Evolutionary conservation across 1,140 invertebrate species (phyloP).

Genomic region (Euura lappo): DNA sequence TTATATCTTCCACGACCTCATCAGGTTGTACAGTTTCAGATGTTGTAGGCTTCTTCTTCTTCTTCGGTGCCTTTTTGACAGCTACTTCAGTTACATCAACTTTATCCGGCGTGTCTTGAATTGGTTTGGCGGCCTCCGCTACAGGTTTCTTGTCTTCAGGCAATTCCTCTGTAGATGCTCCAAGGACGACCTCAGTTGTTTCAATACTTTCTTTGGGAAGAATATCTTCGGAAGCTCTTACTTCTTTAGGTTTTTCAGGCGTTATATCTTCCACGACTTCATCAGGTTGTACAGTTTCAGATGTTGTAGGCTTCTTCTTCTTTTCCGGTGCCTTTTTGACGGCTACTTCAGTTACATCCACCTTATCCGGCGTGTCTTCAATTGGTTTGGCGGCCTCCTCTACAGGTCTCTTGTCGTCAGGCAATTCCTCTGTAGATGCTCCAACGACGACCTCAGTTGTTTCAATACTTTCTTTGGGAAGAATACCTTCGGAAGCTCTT

Average conservation of each 20-base stretch:
- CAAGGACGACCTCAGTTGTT: conserved; percentile 4
- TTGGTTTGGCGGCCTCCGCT: no score
- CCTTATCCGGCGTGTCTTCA: conserved; percentile 19
- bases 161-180: neutral
- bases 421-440: conserved; percentile 35
- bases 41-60: conserved; percentile 31
- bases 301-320: conserved; percentile 23
- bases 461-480: conserved; percentile 17
- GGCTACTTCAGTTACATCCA: conserved; percentile 20
- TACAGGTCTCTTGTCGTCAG: conserved; percentile 16
- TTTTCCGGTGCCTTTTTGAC: conserved; percentile 21
- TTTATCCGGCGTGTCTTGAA: no score
- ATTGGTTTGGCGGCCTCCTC: conserved; percentile 12
- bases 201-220: conserved; percentile 15
- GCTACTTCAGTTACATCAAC: no score
- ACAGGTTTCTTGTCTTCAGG: no score
- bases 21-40: conserved; percentile 26
- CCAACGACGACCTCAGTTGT: conserved; percentile 29
- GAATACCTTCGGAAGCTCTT: conserved; percentile 7
- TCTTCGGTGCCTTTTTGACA: conserved; percentile 27
- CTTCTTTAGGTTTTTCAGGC: conserved; percentile 30
- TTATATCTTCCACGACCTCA: conserved; percentile 23
- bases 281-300: conserved; percentile 19
- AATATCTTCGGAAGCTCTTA: conserved; percentile 17
- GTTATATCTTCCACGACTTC: conserved; percentile 16